These are phyloP conservation scores for Heliconius himera DNA, from an alignment of 1,140 invertebrate genomes.

Conservation along the genomic window DNA sequence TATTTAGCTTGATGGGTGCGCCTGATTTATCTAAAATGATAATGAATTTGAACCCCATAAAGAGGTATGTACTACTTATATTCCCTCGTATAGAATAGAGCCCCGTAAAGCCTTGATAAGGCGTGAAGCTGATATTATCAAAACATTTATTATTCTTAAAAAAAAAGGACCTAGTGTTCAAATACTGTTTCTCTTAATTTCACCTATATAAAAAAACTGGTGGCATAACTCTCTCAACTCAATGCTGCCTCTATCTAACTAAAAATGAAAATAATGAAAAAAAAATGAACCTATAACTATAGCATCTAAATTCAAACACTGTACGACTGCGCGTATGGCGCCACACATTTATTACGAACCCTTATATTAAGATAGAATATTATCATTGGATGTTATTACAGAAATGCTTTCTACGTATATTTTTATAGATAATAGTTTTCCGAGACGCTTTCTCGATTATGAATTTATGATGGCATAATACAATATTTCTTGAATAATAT, in stretches of 20 bases:
- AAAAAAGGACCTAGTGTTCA: neutral
- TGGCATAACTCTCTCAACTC: too few species aligned
- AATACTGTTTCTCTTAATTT: neutral
- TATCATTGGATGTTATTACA: neutral
- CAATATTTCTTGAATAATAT: conserved; percentile 6
- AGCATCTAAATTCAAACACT: neutral
- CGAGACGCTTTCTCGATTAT: neutral
- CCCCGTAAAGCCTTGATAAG: too few species aligned
- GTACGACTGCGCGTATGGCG: neutral
- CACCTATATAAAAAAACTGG: too few species aligned
- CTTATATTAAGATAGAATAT: neutral
- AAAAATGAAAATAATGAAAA: neutral
- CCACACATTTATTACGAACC: neutral
- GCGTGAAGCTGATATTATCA: too few species aligned
- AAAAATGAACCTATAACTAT: neutral
- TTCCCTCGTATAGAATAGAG: too few species aligned
- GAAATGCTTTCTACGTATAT: neutral
- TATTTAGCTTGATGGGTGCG: too few species aligned
- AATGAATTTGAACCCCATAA: too few species aligned
- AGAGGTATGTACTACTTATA: too few species aligned
- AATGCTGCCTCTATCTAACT: too few species aligned
- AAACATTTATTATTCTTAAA: too few species aligned
- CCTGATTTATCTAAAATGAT: too few species aligned
- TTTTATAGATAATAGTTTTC: conserved; percentile 2
- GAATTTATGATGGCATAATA: neutral